phyloP scores from a whole-genome alignment of 2,797 vertebrate genomes.

The Sebastes melanostomus region DNA sequence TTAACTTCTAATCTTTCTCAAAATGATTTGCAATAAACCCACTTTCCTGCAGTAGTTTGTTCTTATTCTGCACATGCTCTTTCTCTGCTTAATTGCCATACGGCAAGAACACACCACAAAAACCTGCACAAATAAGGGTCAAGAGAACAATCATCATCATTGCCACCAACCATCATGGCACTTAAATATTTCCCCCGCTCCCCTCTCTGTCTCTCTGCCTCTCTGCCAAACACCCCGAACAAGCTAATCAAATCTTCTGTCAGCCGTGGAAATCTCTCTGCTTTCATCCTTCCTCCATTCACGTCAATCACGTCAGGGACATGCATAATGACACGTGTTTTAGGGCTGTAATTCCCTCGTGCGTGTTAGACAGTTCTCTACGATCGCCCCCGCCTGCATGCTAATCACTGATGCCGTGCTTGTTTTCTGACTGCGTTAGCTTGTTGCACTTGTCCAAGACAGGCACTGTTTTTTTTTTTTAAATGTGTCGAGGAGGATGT shows the following conservation, averaged over 20 bases:
- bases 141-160: conserved; percentile 50
- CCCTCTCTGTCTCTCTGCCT: conserved; percentile 2
- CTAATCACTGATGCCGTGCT: conserved; percentile 52
- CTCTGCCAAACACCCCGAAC: conserved; percentile 45
- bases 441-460: not conserved
- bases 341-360: conserved; percentile 59
- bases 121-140: conserved; percentile 57
- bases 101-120: not conserved
- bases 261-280: conserved; percentile 57
- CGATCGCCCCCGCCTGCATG: conserved; percentile 43
- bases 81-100: not conserved
- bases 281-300: conserved; percentile 56
- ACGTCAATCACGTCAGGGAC: conserved; percentile 53
- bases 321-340: conserved; percentile 68
- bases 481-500: conserved; percentile 4
- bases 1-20: conserved; percentile 21
- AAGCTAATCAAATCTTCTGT: conserved; percentile 72
- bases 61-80: conserved; percentile 13
- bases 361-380: conserved; percentile 63
- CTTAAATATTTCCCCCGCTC: conserved; percentile 21
- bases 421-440: conserved; percentile 17
- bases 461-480: conserved; percentile 7
- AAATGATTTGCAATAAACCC: conserved; percentile 36
- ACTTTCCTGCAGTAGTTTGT: not conserved
- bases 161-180: conserved; percentile 38